A percentile compares a stretch with the other conserved stretches of the same genome.
These are phyloP conservation scores for Caenorhabditis sp. DNA, from an alignment of 2,888 invertebrate species.

Conservation along the genomic window DNA sequence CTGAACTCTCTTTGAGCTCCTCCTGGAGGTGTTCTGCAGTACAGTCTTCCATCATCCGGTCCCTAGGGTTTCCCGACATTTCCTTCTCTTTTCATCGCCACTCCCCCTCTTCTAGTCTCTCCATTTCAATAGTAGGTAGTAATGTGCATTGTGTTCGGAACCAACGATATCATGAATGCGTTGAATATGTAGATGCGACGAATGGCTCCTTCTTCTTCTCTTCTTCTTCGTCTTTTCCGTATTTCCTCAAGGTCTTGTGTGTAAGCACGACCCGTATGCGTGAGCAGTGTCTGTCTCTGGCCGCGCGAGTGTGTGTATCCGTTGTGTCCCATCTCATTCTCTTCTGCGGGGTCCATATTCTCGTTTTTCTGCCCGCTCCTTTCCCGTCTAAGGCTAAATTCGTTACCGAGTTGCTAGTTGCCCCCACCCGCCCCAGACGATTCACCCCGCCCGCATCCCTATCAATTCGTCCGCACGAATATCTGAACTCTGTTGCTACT, in stretches of 20 bases:
- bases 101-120: neutral
- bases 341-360: conserved; percentile 54
- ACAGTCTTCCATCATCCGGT: conserved; percentile 36
- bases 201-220: neutral
- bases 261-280: neutral
- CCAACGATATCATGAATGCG: conserved; percentile 26
- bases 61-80: conserved; percentile 1
- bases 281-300: neutral
- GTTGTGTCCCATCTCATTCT: conserved; percentile 50
- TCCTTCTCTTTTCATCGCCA: conserved; percentile 5
- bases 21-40: conserved; percentile 38
- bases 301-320: conserved; percentile 25
- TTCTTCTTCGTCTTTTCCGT: conserved; percentile 21
- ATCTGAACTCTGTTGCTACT: neutral
- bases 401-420: conserved; percentile 56
- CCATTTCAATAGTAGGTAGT: conserved; percentile 8
- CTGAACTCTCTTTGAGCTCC: conserved; percentile 1
- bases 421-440: conserved; percentile 16
- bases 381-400: conserved; percentile 45
- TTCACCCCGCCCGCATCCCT: neutral
- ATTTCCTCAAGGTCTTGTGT: conserved; percentile 11
- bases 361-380: conserved; percentile 46
- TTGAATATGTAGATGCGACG: conserved; percentile 40
- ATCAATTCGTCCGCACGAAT: conserved; percentile 13
- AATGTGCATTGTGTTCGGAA: neutral